phyloP scores from a whole-genome alignment of 2,888 invertebrate species.

The Synanthedon myopaeformis region DNA sequence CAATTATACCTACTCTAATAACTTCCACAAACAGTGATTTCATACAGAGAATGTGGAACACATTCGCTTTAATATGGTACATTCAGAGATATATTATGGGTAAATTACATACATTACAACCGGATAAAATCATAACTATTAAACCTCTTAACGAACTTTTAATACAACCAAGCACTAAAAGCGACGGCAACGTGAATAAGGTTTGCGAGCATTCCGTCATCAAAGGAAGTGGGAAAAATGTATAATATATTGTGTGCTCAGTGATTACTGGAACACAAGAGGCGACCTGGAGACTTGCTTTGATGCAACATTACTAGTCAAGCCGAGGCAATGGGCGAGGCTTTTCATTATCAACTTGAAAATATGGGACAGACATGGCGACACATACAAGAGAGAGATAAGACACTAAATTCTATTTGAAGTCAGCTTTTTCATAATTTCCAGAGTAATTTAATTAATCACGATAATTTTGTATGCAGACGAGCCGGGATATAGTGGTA shows the following conservation, averaged over 20 bases:
- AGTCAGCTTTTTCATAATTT: neutral
- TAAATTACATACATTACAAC: too few species aligned
- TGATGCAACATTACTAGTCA: constrained; percentile 47
- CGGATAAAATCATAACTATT: too few species aligned
- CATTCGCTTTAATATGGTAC: too few species aligned
- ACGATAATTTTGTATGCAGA: neutral
- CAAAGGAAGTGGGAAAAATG: constrained; percentile 2
- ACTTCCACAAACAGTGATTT: too few species aligned
- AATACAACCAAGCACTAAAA: too few species aligned
- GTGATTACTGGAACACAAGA: constrained; percentile 54
- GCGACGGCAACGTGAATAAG: neutral
- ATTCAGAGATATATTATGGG: too few species aligned
- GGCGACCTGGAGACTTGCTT: constrained; percentile 35
- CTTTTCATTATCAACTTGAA: constrained; percentile 62
- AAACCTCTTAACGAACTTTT: too few species aligned
- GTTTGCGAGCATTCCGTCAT: neutral
- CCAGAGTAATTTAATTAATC: neutral
- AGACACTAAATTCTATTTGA: neutral
- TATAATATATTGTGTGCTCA: constrained; percentile 37
- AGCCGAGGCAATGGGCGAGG: constrained; percentile 33
- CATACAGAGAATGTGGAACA: too few species aligned
- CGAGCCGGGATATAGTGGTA: too few species aligned
- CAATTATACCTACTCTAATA: too few species aligned
- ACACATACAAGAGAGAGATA: neutral
- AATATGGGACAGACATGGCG: constrained; percentile 41